These are phyloP conservation scores for Brachionus plicatilis DNA, from an alignment of 1,140 invertebrate species.

Conservation along the genomic window DNA sequence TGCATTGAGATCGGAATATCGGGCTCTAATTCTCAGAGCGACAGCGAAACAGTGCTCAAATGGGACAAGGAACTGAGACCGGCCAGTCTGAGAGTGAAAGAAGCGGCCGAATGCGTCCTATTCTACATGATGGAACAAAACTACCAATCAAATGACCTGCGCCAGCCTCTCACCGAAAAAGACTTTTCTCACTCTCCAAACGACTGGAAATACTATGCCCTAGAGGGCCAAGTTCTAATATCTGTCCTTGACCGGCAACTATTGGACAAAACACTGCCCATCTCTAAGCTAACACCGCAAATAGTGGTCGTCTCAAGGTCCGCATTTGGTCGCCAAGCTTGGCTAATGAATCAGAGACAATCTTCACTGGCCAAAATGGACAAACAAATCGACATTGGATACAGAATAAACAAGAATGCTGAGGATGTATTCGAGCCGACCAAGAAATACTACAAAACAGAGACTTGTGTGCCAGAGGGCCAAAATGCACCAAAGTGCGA, in stretches of 20 bases:
- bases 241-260: constrained; percentile 83
- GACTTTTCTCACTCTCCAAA: not conserved
- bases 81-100: constrained; percentile 86
- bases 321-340: constrained; percentile 84
- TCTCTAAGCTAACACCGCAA: constrained; percentile 60
- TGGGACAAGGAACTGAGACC: constrained; percentile 91
- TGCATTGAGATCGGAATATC: constrained; percentile 95
- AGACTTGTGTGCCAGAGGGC: not conserved
- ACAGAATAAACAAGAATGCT: not conserved
- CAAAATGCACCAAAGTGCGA: constrained; percentile 61
- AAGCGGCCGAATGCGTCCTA: constrained; percentile 85
- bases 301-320: constrained; percentile 74
- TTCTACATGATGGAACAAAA: constrained; percentile 80
- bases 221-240: constrained; percentile 79
- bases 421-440: not conserved
- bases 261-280: constrained; percentile 61
- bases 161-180: not conserved
- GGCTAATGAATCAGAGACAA: constrained; percentile 81
- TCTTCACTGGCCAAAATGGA: not conserved
- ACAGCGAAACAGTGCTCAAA: constrained; percentile 61
- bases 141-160: not conserved
- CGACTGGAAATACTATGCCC: constrained; percentile 70
- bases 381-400: not conserved
- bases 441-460: not conserved
- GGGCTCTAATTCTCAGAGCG: constrained; percentile 69